These are phyloP conservation scores for Acrocephalus scirpaceus DNA, from an alignment of 2,797 vertebrate species.

Conservation along the genomic window DNA sequence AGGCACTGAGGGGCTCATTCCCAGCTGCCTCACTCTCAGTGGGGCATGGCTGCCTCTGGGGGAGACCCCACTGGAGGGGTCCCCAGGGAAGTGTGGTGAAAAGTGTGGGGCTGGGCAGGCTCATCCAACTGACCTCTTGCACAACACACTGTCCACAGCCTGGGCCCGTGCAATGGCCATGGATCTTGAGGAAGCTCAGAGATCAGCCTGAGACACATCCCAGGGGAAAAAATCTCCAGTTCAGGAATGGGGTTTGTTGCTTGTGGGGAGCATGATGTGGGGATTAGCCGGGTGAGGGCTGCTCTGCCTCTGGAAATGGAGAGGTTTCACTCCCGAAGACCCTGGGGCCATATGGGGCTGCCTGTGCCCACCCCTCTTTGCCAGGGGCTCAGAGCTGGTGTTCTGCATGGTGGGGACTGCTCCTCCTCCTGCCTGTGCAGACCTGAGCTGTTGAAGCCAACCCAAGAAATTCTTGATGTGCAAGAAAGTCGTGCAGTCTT, in stretches of 20 bases:
- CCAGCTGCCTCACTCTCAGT: neutral
- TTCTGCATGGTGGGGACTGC: neutral
- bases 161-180: fast-evolving
- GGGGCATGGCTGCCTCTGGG: fast-evolving
- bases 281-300: neutral
- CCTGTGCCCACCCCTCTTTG: neutral
- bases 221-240: neutral
- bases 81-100: fast-evolving
- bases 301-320: neutral
- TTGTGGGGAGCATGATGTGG: neutral
- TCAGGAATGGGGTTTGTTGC: neutral
- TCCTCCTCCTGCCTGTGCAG: neutral
- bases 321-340: fast-evolving
- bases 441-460: neutral
- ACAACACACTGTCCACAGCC: neutral
- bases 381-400: fast-evolving
- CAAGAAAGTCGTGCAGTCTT: neutral
- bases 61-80: neutral
- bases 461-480: neutral
- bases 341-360: neutral
- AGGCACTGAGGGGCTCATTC: neutral
- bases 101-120: neutral
- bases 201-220: neutral
- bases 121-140: neutral
- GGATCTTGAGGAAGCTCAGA: neutral